A percentile compares a stretch with the other conserved stretches of the same genome.
These are phyloP conservation scores for Zygaena filipendulae DNA, from an alignment of 2,888 invertebrate genomes.

Conservation along the genomic window DNA sequence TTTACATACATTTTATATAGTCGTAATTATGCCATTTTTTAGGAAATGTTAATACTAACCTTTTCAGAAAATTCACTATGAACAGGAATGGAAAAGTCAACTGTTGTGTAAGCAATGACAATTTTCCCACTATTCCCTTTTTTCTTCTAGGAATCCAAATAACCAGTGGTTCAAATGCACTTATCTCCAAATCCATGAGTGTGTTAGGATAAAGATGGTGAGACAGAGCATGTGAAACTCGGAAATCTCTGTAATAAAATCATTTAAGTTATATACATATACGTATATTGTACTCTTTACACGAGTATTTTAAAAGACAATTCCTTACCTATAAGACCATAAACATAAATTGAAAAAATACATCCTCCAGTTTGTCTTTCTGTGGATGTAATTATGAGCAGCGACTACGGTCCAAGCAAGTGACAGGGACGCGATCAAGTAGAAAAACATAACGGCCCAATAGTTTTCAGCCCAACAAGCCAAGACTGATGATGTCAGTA, in stretches of 20 bases:
- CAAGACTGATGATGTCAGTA: slow-evolving; percentile 35
- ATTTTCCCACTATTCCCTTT: slow-evolving; percentile 45
- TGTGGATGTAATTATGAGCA: slow-evolving; percentile 84
- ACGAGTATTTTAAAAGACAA: too few species aligned
- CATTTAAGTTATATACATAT: slow-evolving; percentile 1
- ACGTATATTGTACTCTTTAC: too few species aligned
- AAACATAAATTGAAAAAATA: slow-evolving; percentile 78
- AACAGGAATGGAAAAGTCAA: slow-evolving; percentile 42
- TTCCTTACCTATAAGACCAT: slow-evolving; percentile 70
- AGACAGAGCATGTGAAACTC: slow-evolving; percentile 80
- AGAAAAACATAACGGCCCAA: slow-evolving; percentile 28
- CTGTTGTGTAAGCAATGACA: slow-evolving; percentile 57
- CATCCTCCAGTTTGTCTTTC: slow-evolving; percentile 81
- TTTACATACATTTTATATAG: too few species aligned
- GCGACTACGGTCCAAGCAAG: slow-evolving; percentile 71
- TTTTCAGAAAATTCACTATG: slow-evolving; percentile 37
- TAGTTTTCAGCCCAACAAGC: slow-evolving; percentile 32
- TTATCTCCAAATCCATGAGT: slow-evolving; percentile 78
- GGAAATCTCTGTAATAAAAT: slow-evolving; percentile 70
- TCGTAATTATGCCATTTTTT: too few species aligned
- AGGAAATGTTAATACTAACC: slow-evolving; percentile 31
- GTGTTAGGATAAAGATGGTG: slow-evolving; percentile 87
- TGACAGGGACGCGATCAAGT: slow-evolving; percentile 44
- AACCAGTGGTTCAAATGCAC: slow-evolving; percentile 75
- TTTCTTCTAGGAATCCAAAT: slow-evolving; percentile 74